These are phyloP conservation scores for Semotilus atromaculatus DNA, from an alignment of 2,797 vertebrate genomes.

Conservation along the genomic window DNA sequence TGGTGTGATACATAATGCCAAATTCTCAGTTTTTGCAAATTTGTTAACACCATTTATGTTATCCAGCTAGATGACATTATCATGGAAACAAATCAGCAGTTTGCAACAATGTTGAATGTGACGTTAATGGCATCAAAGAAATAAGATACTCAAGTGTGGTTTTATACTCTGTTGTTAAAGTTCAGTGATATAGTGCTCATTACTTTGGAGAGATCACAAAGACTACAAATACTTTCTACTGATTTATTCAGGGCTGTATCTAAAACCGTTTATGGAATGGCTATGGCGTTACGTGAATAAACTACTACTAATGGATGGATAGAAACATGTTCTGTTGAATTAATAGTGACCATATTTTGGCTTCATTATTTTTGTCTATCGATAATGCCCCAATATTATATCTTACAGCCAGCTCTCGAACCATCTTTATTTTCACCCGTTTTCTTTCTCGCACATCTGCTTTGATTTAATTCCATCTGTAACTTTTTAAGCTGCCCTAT, in stretches of 20 bases:
- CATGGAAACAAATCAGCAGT: not conserved
- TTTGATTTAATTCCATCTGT: not conserved
- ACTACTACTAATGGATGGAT: not conserved
- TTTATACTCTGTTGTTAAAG: not conserved
- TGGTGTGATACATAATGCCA: not conserved
- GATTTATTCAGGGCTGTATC: not conserved
- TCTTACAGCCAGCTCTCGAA: not conserved
- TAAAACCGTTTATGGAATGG: not conserved
- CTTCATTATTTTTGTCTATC: not conserved
- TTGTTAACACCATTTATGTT: not conserved
- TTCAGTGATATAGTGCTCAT: not conserved
- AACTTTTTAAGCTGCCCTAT: not conserved
- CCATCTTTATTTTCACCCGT: conserved; percentile 41
- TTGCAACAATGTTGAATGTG: not conserved
- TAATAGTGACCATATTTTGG: not conserved
- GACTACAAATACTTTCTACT: not conserved
- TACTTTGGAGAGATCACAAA: not conserved
- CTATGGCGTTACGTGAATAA: not conserved
- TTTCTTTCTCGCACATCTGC: not conserved
- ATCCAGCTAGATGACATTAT: not conserved
- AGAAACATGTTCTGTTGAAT: not conserved
- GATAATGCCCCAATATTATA: not conserved
- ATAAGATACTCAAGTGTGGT: not conserved
- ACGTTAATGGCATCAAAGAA: not conserved
- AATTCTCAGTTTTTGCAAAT: not conserved